A percentile compares a stretch with the other conserved stretches of the same genome.
These are phyloP conservation scores for Drosophila carrolli DNA, from an alignment of 1,140 invertebrate species.

Conservation along the genomic window DNA sequence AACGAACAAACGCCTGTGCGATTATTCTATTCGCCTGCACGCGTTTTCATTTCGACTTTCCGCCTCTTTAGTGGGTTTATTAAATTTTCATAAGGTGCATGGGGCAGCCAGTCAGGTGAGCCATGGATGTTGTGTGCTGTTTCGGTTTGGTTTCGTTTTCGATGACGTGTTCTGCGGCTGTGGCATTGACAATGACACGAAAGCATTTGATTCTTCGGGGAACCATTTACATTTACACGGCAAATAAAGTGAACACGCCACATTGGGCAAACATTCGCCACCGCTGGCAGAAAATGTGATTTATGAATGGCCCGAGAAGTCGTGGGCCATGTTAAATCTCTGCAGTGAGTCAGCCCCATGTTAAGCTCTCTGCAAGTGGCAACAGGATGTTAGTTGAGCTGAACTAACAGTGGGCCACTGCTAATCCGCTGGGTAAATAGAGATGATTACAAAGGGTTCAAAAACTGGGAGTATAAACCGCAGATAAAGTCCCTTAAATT, in stretches of 20 bases:
- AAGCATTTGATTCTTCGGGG: constrained; percentile 46
- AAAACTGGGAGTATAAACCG: background rate
- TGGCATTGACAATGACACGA: constrained; percentile 62
- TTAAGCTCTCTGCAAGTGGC: background rate
- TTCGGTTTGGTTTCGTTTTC: constrained; percentile 16
- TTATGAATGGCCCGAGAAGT: constrained; percentile 39
- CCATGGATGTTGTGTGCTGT: constrained; percentile 13
- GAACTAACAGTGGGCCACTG: background rate
- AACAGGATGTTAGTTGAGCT: constrained; percentile 19
- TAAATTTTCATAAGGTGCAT: constrained; percentile 60
- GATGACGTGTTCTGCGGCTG: constrained; percentile 42
- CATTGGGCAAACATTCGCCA: constrained; percentile 33
- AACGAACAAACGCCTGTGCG: constrained; percentile 1
- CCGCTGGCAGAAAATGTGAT: constrained; percentile 24
- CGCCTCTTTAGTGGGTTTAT: constrained; percentile 54
- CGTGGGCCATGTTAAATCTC: background rate
- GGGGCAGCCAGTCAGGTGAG: constrained; percentile 16
- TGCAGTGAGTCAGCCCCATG: constrained; percentile 24
- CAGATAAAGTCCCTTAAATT: background rate
- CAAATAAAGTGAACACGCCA: constrained; percentile 52
- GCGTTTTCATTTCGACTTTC: constrained; percentile 20
- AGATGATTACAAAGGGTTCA: background rate
- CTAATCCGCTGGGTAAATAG: constrained; percentile 3
- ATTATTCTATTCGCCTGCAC: constrained; percentile 45
- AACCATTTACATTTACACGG: constrained; percentile 41